These are phyloP conservation scores for Taenaris catops DNA, from an alignment of 2,888 invertebrate species.

Conservation along the genomic window DNA sequence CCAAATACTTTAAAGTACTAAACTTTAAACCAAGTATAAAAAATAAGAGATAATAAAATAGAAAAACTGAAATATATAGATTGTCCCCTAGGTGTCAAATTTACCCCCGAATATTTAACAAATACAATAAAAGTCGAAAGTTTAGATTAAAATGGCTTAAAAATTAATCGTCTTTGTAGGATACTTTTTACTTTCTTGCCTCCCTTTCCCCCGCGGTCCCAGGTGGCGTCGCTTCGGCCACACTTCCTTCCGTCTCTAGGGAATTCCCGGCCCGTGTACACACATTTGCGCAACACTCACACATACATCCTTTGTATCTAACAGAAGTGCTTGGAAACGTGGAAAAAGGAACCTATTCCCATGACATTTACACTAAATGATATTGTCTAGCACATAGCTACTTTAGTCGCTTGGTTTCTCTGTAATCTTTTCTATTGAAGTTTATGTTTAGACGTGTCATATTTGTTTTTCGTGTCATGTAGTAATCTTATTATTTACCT, in stretches of 20 bases:
- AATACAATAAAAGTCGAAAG: constrained; percentile 1
- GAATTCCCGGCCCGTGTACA: constrained; percentile 54
- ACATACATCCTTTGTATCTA: constrained; percentile 24
- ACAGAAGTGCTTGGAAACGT: constrained; percentile 28
- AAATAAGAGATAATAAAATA: no score
- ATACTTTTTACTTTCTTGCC: constrained; percentile 24
- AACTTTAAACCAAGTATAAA: no score
- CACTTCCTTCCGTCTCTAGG: constrained; percentile 68
- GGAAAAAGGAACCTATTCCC: constrained; percentile 37
- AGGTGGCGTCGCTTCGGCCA: constrained; percentile 69
- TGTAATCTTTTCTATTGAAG: constrained; percentile 14
- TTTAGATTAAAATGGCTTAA: constrained; percentile 12
- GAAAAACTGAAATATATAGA: no score
- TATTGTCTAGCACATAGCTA: constrained; percentile 26
- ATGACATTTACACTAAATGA: constrained; percentile 34
- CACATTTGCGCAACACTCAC: constrained; percentile 39
- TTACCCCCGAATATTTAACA: constrained; percentile 1
- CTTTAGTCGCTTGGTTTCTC: constrained; percentile 11
- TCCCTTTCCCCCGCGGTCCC: constrained; percentile 44
- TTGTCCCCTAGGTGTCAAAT: constrained; percentile 9
- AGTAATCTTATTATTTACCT: background rate
- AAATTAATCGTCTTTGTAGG: constrained; percentile 24
- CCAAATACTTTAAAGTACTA: no score
- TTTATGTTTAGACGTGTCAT: constrained; percentile 4
- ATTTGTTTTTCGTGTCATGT: constrained; percentile 2